Conservation (phyloP, 2,888 invertebrate genomes). For the Lasioglossum figueresi region DNA sequence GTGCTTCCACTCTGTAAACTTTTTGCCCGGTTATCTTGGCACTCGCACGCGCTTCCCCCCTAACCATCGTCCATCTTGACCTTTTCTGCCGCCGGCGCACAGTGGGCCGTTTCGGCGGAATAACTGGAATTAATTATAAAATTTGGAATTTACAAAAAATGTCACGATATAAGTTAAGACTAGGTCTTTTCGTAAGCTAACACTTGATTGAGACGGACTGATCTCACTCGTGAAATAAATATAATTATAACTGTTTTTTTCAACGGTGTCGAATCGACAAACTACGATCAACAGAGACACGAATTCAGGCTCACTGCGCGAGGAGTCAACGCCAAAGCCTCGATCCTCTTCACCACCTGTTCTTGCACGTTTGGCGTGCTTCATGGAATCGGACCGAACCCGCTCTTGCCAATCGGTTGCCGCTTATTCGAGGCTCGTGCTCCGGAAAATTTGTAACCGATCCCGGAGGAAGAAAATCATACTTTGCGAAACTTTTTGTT, state of each 20-base stretch:
- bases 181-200: no score
- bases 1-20: slow-evolving; percentile 1
- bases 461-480: slow-evolving; percentile 26
- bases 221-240: no score
- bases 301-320: no score
- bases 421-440: slow-evolving; percentile 3
- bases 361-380: slow-evolving; percentile 13
- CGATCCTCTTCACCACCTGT: neutral
- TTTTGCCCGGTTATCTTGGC: slow-evolving; percentile 28
- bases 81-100: neutral
- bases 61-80: neutral
- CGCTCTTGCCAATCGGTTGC: slow-evolving; percentile 26
- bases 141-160: no score
- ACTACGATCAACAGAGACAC: no score
- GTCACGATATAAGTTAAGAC: neutral
- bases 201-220: no score
- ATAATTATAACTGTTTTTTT: no score
- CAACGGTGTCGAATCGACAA: no score
- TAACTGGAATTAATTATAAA: neutral
- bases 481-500: slow-evolving; percentile 23
- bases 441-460: slow-evolving; percentile 9
- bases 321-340: neutral
- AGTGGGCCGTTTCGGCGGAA: neutral
- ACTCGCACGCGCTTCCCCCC: neutral
- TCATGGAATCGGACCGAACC: slow-evolving; percentile 35